Base-by-base conservation (phyloP, 2,113 vertebrate species). In the Aphelocoma coerulescens region DNA sequence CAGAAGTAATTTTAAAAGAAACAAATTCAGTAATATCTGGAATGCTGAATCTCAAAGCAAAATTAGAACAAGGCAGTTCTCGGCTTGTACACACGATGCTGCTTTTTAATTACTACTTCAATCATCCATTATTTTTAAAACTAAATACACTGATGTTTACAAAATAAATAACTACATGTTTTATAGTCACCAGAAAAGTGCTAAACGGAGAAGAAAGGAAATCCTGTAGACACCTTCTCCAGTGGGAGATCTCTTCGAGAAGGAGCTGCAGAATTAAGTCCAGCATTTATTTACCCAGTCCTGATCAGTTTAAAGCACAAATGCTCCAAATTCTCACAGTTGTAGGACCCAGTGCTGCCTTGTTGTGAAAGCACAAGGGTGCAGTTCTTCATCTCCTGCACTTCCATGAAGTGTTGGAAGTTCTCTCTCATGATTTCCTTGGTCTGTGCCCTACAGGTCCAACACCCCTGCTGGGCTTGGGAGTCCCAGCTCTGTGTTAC, bases 31-130 rank as follows among this genome's bases (percentile, higher is more conserved):
- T 77, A 49, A 22, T 93, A 93, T 93, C n/a, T 96, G 92, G 43
- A 80, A 88, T 86, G 63, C 49, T 91, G 83, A 91, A 91, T 91
- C 65, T 39, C 86, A 68, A 71, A 48, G 16, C 83, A 59, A 95
- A 96, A 95, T 95, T 95, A 84, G 63, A 96, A 91, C 88, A 97
- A 92, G 91, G n/a, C 83, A 65, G 4, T 49, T 87, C 88, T 78
- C 80, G 79, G 73, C 41, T 88, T 94, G n/a, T 75, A 58, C 32
- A 75, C 52, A 88, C 76, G 86, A 15, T 74, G 65, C 82, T 90
- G 72, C 15, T 87, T 91, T 95, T 92, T 46, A 74, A 85, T 97
- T 92, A 85, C 32, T 78, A 49, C 91, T 95, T 96, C 88, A 96
- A 91, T 87, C 41, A 62, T 62, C 89, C 69, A 75, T 86, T 87